phyloP scores from a whole-genome alignment of 2,113 vertebrate species.

The Petrocephalus zakoni region DNA sequence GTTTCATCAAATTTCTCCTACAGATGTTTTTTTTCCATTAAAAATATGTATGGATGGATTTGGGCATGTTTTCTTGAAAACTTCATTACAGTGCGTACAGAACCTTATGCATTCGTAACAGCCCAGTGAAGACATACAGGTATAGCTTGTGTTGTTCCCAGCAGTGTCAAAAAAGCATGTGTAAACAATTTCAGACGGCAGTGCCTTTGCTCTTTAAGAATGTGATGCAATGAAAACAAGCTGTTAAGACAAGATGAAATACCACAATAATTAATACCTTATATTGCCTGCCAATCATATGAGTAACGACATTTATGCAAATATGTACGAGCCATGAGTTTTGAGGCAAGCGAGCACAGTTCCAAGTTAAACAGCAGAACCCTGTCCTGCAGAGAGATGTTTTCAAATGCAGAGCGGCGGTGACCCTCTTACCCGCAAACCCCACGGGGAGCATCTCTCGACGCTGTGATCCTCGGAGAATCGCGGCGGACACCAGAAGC shows the following conservation, averaged over 20 bases:
- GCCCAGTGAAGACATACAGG: neutral
- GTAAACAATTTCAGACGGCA: neutral
- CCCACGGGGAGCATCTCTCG: neutral
- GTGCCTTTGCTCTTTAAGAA: neutral
- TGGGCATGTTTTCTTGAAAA: neutral
- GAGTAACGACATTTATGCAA: neutral
- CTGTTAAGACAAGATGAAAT: neutral
- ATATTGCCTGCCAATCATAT: neutral
- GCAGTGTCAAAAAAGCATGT: neutral
- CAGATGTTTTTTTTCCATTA: slow-evolving; percentile 18
- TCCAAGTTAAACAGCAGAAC: neutral
- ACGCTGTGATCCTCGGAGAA: neutral
- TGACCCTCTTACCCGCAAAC: neutral
- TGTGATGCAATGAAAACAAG: slow-evolving; percentile 6
- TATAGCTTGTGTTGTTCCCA: neutral
- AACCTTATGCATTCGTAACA: neutral
- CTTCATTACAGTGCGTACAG: neutral
- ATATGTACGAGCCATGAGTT: neutral
- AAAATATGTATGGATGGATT: neutral
- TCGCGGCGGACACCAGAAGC: neutral
- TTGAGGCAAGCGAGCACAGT: neutral
- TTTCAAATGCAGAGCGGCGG: neutral
- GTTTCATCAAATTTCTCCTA: slow-evolving; percentile 22
- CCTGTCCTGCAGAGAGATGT: neutral
- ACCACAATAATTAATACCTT: neutral